phyloP scores from a whole-genome alignment of 2,113 vertebrate species.

The Desmodus rotundus region DNA sequence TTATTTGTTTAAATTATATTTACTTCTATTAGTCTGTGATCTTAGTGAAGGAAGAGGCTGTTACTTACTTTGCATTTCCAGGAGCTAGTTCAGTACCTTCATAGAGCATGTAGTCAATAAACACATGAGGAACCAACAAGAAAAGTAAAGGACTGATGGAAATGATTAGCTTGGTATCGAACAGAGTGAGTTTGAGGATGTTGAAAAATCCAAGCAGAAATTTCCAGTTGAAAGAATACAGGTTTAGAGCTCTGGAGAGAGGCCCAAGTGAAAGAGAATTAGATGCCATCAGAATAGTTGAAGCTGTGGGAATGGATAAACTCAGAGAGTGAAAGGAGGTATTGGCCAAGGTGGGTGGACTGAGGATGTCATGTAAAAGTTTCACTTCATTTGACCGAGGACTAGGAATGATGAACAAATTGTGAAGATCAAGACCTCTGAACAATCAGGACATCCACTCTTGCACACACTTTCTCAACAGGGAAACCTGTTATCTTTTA shows the following conservation, averaged over 20 bases:
- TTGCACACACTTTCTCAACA: background rate
- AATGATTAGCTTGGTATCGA: background rate
- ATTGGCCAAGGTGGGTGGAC: background rate
- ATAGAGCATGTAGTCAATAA: background rate
- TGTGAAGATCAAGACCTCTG: background rate
- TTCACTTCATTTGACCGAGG: background rate
- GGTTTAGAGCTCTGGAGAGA: background rate
- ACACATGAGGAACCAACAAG: background rate
- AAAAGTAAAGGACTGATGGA: background rate
- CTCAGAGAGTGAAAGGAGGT: background rate
- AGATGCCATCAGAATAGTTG: background rate
- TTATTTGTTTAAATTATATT: background rate
- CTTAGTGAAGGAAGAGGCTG: background rate
- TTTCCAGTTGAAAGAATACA: background rate
- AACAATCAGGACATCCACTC: background rate
- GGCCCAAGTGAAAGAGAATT: background rate
- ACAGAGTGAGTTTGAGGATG: background rate
- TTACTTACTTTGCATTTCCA: background rate
- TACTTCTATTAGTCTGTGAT: background rate
- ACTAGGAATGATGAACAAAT: background rate
- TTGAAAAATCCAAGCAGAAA: background rate
- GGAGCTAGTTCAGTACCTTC: background rate
- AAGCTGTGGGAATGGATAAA: background rate
- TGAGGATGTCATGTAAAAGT: background rate
- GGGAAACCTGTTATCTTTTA: background rate